Evolutionary conservation across 2,888 invertebrate species (phyloP), one percentile per base, ranked within the genome.

Genomic region (Metacarcinus magister): DNA sequence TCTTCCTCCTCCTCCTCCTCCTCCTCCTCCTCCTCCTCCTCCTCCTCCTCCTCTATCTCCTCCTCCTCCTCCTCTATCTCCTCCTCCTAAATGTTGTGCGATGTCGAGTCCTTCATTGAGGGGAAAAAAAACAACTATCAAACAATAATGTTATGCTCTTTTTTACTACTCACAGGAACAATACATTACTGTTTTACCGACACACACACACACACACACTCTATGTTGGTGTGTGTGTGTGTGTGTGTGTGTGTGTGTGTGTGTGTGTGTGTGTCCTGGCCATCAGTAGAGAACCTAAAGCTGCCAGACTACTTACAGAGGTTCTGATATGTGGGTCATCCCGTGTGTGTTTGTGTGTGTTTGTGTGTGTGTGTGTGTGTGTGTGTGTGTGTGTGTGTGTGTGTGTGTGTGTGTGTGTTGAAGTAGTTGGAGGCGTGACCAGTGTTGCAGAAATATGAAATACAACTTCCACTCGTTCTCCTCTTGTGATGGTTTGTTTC

Each of bases 351-450:
- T n/a, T 67, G 67, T 67, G 67, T 67, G 67, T 67, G 67, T 67
- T n/a, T 67, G 67, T 67, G 67, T 67, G 67, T 67, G 67, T 67
- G 67, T 67, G 67, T 67, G 67, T 67, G 67, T 67, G 82, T 32
- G 82, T 82, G 82, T 82, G 32, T 82, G 82, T 82, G 82, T 82
- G 82, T 82, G 82, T 82, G 32, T 82, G 82, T 32, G 82, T 82
- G 67, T 67, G 67, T 67, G 67, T 67, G 67, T 67, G 67, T 67
- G 67, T 67, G 67, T 67, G 67, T 67, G 67, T 67, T 19, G 19
- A 8, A 10, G 82, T 82, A 5, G 8, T 3, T 82, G 0, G 82
- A 28, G 82, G 28, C 28, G 82, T n/a, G n/a, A 28, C 28, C 28
- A 5, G 82, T 19, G 19, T n/a, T 10, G 82, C 8, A 10, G 82